Percentiles rank a stretch among this genome's conserved stretches.
Conservation (phyloP, 2,113 vertebrate species). For the Peucedramus taeniatus region DNA sequence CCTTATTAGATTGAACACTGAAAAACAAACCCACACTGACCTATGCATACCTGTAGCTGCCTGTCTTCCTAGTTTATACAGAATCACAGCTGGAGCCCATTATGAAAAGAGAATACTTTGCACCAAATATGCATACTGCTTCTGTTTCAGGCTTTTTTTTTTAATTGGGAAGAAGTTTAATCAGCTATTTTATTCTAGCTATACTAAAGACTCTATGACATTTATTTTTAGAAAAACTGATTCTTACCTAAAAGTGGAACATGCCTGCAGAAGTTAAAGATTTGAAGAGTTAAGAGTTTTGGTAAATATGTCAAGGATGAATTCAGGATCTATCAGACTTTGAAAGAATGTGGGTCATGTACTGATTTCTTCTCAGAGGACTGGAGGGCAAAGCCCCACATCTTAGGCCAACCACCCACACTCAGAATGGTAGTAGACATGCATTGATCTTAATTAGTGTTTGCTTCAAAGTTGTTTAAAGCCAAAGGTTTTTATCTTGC, state of each 20-base stretch:
- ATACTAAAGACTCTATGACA: neutral
- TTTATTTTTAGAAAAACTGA: constrained; percentile 37
- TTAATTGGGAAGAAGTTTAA: constrained; percentile 33
- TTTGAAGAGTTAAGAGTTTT: neutral
- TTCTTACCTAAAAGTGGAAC: neutral
- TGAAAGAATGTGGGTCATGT: neutral
- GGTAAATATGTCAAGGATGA: neutral
- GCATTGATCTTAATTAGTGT: neutral
- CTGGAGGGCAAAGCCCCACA: neutral
- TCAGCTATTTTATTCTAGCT: constrained; percentile 16
- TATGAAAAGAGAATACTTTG: constrained; percentile 51
- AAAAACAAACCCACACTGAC: neutral
- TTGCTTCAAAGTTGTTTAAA: neutral
- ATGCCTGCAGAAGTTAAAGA: neutral
- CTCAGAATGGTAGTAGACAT: neutral
- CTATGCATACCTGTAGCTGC: neutral
- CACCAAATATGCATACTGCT: constrained; percentile 51
- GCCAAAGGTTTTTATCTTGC: neutral
- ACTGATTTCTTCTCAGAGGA: neutral
- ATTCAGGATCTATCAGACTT: neutral
- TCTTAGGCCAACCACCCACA: neutral
- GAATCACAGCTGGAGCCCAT: constrained; percentile 54
- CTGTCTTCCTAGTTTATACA: constrained; percentile 26
- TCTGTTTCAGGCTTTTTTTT: neutral
- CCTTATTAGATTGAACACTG: neutral